These are phyloP conservation scores for Rousettus leschenaultii DNA, from an alignment of 2,113 vertebrate genomes.

Conservation along the genomic window DNA sequence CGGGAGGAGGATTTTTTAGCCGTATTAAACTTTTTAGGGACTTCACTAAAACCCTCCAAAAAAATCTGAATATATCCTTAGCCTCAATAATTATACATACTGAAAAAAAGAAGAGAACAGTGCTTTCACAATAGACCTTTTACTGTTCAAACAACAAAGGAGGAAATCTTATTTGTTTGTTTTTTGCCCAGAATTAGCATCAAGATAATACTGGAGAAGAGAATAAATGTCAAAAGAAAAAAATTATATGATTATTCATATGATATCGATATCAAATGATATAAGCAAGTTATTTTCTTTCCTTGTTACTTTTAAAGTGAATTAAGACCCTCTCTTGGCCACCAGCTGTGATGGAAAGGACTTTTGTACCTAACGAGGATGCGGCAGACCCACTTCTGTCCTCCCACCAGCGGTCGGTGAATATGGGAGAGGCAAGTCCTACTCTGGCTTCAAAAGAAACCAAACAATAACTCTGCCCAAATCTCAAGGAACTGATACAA, in stretches of 20 bases:
- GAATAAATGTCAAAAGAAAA: conserved; percentile 46
- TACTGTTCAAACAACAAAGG: conserved; percentile 44
- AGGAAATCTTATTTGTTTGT: not conserved
- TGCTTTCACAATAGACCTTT: conserved; percentile 23
- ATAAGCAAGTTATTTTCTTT: not conserved
- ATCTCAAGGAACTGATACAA: not conserved
- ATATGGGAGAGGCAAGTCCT: not conserved
- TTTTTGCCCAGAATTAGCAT: conserved; percentile 15
- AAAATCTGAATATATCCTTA: conserved; percentile 14
- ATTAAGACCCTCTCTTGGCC: not conserved
- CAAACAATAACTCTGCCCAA: not conserved
- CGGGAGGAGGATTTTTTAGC: not conserved
- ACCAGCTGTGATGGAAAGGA: not conserved
- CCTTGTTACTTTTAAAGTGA: not conserved
- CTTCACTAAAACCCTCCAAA: not conserved
- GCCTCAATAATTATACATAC: conserved; percentile 5
- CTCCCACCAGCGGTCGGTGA: not conserved
- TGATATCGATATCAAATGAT: conserved; percentile 38
- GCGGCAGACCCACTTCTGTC: not conserved
- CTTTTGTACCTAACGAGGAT: not conserved
- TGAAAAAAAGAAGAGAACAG: not conserved
- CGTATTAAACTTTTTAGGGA: not conserved
- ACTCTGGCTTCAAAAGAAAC: conserved; percentile 7
- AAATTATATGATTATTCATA: conserved; percentile 39
- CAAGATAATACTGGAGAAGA: conserved; percentile 8